phyloP scores from a whole-genome alignment of 2,797 vertebrate genomes.

The Lacerta agilis region DNA sequence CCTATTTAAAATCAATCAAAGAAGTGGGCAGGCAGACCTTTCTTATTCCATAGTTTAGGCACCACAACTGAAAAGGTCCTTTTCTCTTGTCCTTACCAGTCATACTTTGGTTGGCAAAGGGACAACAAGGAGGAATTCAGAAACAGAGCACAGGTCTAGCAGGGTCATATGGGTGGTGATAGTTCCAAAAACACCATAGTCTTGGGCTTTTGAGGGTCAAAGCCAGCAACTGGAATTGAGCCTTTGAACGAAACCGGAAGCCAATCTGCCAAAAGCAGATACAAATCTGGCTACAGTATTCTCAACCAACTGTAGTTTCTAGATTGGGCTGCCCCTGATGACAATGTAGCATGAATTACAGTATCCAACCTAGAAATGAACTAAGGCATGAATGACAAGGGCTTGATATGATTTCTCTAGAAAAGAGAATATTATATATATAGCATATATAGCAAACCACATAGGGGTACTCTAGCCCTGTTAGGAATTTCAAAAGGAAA shows the following conservation, averaged over 20 bases:
- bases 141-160: background rate
- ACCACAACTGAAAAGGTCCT: background rate
- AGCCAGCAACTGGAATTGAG: background rate
- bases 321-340: background rate
- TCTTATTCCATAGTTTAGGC: background rate
- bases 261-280: background rate
- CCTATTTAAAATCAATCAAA: background rate
- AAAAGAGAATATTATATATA: too few relatives aligned
- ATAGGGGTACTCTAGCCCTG: background rate
- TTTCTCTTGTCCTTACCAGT: background rate
- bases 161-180: background rate
- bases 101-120: background rate
- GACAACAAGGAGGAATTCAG: background rate
- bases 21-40: background rate
- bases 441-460: background rate
- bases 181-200: background rate
- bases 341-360: background rate
- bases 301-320: background rate
- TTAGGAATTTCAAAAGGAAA: background rate
- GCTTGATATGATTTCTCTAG: background rate
- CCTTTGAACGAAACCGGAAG: background rate
- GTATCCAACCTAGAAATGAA: background rate
- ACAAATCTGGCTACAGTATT: background rate
- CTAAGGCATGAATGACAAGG: background rate
- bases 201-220: background rate